These are phyloP conservation scores for Drosophila lutescens DNA, from an alignment of 2,888 invertebrate species.

Conservation along the genomic window DNA sequence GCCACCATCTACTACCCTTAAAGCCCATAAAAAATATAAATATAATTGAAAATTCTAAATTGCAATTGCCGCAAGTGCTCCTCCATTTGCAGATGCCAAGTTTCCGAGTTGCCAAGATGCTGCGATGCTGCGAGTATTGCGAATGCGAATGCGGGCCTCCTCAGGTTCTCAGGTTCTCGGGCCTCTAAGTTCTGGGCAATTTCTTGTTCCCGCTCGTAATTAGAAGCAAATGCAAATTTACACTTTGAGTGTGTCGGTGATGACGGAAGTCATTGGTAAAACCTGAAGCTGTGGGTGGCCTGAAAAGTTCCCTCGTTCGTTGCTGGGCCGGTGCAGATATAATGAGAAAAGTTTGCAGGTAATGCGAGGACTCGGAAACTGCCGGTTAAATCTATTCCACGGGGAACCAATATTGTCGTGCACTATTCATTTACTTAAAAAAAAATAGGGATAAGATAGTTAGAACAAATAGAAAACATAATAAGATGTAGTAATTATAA, in stretches of 20 bases:
- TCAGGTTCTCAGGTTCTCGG: not conserved
- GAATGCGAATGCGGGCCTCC: conserved; percentile 20
- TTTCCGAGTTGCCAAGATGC: conserved; percentile 42
- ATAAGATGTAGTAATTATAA: too few species aligned
- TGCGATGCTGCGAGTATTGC: conserved; percentile 12
- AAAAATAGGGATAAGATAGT: too few species aligned
- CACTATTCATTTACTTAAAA: not conserved
- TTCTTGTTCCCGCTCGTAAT: conserved; percentile 52
- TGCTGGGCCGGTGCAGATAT: conserved; percentile 40
- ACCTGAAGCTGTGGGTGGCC: conserved; percentile 48
- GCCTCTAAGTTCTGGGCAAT: conserved; percentile 14
- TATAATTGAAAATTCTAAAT: conserved; percentile 77
- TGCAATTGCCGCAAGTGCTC: conserved; percentile 65
- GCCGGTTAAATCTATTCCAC: conserved; percentile 7
- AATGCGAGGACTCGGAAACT: conserved; percentile 16
- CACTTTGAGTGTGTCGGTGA: conserved; percentile 64
- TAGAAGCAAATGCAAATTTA: conserved; percentile 77
- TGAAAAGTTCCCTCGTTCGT: conserved; percentile 11
- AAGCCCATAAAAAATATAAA: conserved; percentile 56
- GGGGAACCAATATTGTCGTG: not conserved
- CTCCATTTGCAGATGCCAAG: conserved; percentile 52
- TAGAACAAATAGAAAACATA: too few species aligned
- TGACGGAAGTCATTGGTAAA: conserved; percentile 72
- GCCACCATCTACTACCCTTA: conserved; percentile 8
- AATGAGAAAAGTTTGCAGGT: conserved; percentile 72